Evolutionary conservation across 2,888 invertebrate species (phyloP).

Genomic region (Acleris literana): DNA sequence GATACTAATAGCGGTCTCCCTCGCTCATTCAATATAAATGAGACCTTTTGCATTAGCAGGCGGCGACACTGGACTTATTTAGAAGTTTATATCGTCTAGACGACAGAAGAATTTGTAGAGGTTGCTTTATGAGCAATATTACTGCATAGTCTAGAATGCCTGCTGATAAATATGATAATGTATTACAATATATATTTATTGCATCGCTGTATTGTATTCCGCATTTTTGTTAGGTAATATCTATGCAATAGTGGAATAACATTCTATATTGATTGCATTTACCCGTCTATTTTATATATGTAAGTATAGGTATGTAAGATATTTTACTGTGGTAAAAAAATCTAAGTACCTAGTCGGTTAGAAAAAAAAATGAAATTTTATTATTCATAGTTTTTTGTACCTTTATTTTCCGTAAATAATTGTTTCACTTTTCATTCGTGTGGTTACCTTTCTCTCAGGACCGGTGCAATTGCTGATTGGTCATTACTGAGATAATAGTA

Average conservation of each 20-base stretch:
- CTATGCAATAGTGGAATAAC: not conserved
- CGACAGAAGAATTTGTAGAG: slow-evolving; percentile 9
- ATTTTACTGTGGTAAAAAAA: too few relatives aligned
- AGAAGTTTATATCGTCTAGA: slow-evolving; percentile 11
- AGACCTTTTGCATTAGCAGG: slow-evolving; percentile 3
- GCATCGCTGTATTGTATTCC: slow-evolving; percentile 20
- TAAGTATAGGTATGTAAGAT: too few relatives aligned
- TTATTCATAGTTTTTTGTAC: too few relatives aligned
- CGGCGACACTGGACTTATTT: slow-evolving; percentile 9
- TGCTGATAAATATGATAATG: slow-evolving; percentile 10
- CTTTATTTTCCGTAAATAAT: too few relatives aligned
- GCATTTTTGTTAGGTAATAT: slow-evolving; percentile 21
- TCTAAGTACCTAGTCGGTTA: too few relatives aligned
- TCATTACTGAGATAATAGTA: too few relatives aligned
- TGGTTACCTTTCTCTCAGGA: too few relatives aligned
- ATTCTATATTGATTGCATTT: too few relatives aligned
- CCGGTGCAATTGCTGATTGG: too few relatives aligned
- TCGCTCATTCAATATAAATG: not conserved
- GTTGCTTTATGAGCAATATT: slow-evolving; percentile 1
- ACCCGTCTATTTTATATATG: too few relatives aligned
- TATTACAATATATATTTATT: not conserved
- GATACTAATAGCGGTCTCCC: slow-evolving; percentile 9
- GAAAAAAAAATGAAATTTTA: too few relatives aligned
- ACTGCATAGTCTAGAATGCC: not conserved
- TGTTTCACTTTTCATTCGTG: too few relatives aligned